A percentile compares a stretch with the other conserved stretches of the same genome.
These are phyloP conservation scores for Tetraodon nigroviridis DNA, from an alignment of 2,113 vertebrate species.

Conservation along the genomic window DNA sequence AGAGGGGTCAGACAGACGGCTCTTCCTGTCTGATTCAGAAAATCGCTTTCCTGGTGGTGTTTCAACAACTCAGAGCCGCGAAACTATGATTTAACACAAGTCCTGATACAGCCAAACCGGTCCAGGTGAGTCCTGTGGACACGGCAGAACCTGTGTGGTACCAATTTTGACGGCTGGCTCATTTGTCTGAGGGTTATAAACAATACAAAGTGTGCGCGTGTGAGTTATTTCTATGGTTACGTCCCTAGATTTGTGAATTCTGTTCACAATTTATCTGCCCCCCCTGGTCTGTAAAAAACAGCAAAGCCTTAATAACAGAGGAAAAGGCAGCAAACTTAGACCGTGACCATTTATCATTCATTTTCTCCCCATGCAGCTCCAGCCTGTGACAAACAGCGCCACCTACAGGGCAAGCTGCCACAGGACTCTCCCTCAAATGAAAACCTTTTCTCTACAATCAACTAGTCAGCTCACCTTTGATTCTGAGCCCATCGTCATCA, in stretches of 20 bases:
- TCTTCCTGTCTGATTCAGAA: slow-evolving; percentile 18
- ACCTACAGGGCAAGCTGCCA: slow-evolving; percentile 49
- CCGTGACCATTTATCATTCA: slow-evolving; percentile 3
- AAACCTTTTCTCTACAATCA: accelerated
- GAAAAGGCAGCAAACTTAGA: slow-evolving; percentile 2
- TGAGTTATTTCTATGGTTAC: too few species aligned
- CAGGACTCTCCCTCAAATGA: background rate
- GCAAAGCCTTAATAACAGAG: background rate
- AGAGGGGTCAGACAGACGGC: background rate
- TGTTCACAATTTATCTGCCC: background rate
- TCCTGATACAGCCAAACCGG: background rate
- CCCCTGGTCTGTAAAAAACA: background rate
- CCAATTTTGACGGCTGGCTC: too few species aligned
- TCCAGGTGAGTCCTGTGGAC: too few species aligned
- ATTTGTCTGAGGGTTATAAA: too few species aligned
- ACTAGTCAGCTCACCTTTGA: slow-evolving; percentile 72
- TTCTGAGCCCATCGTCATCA: slow-evolving; percentile 65
- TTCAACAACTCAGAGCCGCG: background rate
- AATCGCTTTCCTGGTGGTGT: background rate
- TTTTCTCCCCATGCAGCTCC: background rate
- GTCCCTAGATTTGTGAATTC: too few species aligned
- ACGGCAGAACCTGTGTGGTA: too few species aligned
- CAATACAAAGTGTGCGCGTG: too few species aligned
- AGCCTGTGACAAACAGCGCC: slow-evolving; percentile 50
- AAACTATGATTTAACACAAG: background rate